Evolutionary conservation across 2,113 vertebrate genomes (phyloP), one percentile per base, ranked within the genome.

Genomic region (Pipa parva): DNA sequence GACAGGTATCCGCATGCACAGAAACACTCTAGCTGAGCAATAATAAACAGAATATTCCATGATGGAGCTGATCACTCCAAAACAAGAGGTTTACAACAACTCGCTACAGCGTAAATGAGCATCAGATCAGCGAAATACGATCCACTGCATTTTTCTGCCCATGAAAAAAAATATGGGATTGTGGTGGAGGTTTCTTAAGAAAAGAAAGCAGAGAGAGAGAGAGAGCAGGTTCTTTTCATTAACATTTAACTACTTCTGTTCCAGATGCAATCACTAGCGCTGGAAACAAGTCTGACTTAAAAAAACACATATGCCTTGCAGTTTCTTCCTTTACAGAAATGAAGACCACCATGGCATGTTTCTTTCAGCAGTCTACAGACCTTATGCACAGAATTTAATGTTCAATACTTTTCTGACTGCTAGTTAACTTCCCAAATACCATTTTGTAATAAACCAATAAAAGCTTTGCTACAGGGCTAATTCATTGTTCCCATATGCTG

Each of bases 201-300:
- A n/a, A 67, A 49, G 26, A 67, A 67, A 58, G 54, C 64, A 67
- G 64, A 67, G 64, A 36, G n/a, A n/a, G n/a, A n/a, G n/a, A n/a
- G n/a, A n/a, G n/a, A 48, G 55, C 54, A 24, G 17, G 64, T 67
- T 67, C 21, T 67, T 6, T 7, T 11, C 25, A 10, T 17, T 52
- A 26, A 24, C 13, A 13, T 17, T 42, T 42, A 42, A 42, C 39
- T n/a, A 5, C 17, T 42, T 42, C 39, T 1, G 5, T 42, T 13
- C 17, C 13, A 42, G 13, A 42, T 42, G 13, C 17, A 3, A 42
- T 42, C 15, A 42, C 39, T 15, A n/a, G n/a, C n/a, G n/a, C n/a
- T n/a, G n/a, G n/a, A n/a, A n/a, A n/a, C n/a, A n/a, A n/a, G n/a
- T n/a, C n/a, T n/a, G n/a, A n/a, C n/a, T n/a, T n/a, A n/a, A n/a